Conservation (phyloP, 2,113 vertebrate genomes). For the Callopanchax toddi region DNA sequence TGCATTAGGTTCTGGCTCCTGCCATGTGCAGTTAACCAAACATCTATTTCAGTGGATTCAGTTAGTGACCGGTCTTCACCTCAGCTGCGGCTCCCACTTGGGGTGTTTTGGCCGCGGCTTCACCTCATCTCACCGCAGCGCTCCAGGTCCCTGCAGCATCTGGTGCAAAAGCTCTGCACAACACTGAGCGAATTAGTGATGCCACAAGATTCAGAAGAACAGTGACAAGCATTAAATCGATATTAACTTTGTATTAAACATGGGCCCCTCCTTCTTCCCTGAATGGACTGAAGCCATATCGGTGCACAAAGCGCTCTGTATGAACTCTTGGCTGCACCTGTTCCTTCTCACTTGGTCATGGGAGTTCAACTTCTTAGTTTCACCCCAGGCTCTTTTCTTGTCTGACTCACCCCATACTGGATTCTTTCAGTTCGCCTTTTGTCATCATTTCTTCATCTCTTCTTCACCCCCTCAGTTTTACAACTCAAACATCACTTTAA, state of each 20-base stretch:
- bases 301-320: constrained; percentile 75
- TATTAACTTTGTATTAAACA: constrained; percentile 87
- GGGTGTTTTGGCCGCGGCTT: constrained; percentile 70
- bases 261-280: constrained; percentile 69
- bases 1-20: constrained; percentile 27
- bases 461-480: constrained; percentile 28
- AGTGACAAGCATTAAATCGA: constrained; percentile 86
- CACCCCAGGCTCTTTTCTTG: constrained; percentile 52
- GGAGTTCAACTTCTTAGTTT: constrained; percentile 72
- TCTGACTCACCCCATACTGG: constrained; percentile 45
- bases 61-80: constrained; percentile 44
- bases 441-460: constrained; percentile 47
- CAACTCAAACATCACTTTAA: constrained; percentile 36
- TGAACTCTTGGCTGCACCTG: constrained; percentile 79
- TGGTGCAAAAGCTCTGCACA: constrained; percentile 55
- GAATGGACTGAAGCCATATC: constrained; percentile 69
- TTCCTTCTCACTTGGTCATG: constrained; percentile 66
- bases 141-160: constrained; percentile 62
- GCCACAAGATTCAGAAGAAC: constrained; percentile 69
- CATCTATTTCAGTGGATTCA: constrained; percentile 57
- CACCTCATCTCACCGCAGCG: constrained; percentile 55
- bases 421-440: constrained; percentile 62
- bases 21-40: constrained; percentile 64
- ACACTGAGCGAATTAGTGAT: constrained; percentile 76
- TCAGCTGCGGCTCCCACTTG: constrained; percentile 51